Base-by-base conservation (phyloP, 2,888 invertebrate species). In the Bedellia somnulentella region DNA sequence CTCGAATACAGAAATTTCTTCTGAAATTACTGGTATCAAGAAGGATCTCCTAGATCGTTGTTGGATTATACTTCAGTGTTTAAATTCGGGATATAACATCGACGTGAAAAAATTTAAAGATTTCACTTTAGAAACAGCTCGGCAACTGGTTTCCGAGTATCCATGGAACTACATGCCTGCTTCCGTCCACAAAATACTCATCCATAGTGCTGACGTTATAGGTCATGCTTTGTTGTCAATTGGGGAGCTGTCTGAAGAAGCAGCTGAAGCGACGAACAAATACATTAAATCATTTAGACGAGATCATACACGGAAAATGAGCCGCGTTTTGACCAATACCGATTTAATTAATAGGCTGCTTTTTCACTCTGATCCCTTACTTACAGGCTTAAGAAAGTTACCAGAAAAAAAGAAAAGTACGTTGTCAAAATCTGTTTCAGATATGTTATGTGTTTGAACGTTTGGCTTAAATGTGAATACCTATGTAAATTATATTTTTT, bases 11-110 rank as follows among this genome's bases (percentile, higher is more conserved):
- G 26, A 9, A 9, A 10, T 31, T 13, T 31, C 26, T 10, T 13
- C 31, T 21, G 31, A 31, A 26, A 31, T 31, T 14, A 31, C 31
- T 9, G 26, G 25, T 22, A 14, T n/a, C n/a, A 11, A 22, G 10
- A 8, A 8, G 10, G 24, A 24, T 9, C 10, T 24, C 8, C 5
- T 24, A 9, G 24, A 9, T 9, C 24, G 24, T 24, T 24, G 24
- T 10, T 24, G 5, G 5, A 10, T 10, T 6, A 24, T 24, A 9
- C 10, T 24, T 5, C 8, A 24, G 10, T 5, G 8, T 9, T 24
- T 24, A 10, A 8, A 6, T 24, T 24, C 24, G 5, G 24, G 24
- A 10, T 24, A 8, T 10, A 6, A 24, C 5, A 24, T 24, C 5
- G 10, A 24, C 5, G 24, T 10, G 10, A 10, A 24, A 9, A 24